Conservation (phyloP, 1,140 invertebrate species). For the Leptinotarsa defecta region DNA sequence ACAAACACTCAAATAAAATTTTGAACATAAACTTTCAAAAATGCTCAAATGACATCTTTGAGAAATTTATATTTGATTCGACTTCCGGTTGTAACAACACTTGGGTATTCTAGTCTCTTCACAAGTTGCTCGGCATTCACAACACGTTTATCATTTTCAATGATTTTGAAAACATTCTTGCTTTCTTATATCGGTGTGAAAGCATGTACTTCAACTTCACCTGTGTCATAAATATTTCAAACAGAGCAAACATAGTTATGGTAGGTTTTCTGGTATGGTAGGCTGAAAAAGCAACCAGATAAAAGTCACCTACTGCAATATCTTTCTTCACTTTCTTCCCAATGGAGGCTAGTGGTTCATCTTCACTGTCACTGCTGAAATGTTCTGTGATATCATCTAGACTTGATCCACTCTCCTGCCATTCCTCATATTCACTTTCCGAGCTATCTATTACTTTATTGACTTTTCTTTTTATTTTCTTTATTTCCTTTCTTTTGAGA, state of each 20-base stretch:
- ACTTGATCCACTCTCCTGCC: background rate
- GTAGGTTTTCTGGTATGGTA: background rate
- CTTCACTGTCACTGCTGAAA: background rate
- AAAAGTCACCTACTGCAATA: background rate
- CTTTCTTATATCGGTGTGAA: background rate
- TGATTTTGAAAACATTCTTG: slow-evolving; percentile 4
- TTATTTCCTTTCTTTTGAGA: background rate
- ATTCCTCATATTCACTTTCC: background rate
- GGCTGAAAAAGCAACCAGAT: background rate
- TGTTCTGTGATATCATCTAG: background rate
- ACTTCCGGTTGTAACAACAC: no score
- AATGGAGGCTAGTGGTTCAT: background rate
- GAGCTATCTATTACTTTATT: background rate
- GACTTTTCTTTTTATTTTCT: slow-evolving; percentile 13
- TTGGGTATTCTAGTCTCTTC: no score
- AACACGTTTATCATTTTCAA: background rate
- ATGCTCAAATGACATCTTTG: background rate
- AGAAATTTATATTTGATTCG: background rate
- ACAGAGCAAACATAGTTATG: background rate
- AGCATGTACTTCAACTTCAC: no score
- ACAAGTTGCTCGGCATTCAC: background rate
- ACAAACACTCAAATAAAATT: background rate
- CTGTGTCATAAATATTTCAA: no score
- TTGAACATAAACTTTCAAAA: background rate
- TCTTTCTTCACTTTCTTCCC: background rate